A percentile compares a stretch with the other conserved stretches of the same genome.
Evolutionary conservation across 2,113 vertebrate species (phyloP).

Genomic region (Oxyura jamaicensis): DNA sequence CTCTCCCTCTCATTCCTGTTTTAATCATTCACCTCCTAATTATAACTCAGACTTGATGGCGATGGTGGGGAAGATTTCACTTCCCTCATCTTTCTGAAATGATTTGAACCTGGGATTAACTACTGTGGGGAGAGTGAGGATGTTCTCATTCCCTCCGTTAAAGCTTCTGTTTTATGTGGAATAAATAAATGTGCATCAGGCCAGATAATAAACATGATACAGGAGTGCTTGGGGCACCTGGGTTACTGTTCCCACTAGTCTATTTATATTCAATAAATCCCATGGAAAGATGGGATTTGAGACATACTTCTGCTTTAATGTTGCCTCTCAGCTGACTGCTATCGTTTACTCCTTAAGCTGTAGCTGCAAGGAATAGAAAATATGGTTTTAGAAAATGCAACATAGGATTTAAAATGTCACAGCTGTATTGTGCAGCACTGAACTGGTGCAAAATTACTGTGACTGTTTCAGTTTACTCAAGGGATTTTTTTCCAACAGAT

Average conservation of each 20-base stretch:
- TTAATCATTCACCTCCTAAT: slow-evolving; percentile 23
- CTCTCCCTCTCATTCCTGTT: not conserved
- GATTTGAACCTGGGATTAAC: slow-evolving; percentile 33
- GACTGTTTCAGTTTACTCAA: not conserved
- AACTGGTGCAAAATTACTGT: slow-evolving; percentile 1
- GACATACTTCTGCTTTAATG: slow-evolving; percentile 31
- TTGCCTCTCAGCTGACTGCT: slow-evolving; percentile 30
- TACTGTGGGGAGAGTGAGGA: not conserved
- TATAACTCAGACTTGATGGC: slow-evolving; percentile 14
- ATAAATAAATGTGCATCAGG: slow-evolving; percentile 39
- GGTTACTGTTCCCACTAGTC: not conserved
- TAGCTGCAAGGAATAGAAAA: slow-evolving; percentile 27
- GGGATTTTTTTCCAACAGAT: not conserved
- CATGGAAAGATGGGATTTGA: not conserved
- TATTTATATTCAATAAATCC: slow-evolving; percentile 48
- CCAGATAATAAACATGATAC: slow-evolving; percentile 25
- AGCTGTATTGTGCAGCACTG: not conserved
- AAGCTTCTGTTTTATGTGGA: slow-evolving; percentile 22
- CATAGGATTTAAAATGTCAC: not conserved
- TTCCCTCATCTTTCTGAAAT: slow-evolving; percentile 34
- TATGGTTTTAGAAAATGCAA: not conserved
- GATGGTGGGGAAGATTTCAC: slow-evolving; percentile 11
- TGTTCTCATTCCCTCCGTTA: slow-evolving; percentile 23
- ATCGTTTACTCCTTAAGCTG: slow-evolving; percentile 26
- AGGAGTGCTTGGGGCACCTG: slow-evolving; percentile 15